Percentiles rank a stretch among this genome's conserved stretches.
Conservation (phyloP, 2,888 invertebrate genomes). For the Trissoscelio sp. region DNA sequence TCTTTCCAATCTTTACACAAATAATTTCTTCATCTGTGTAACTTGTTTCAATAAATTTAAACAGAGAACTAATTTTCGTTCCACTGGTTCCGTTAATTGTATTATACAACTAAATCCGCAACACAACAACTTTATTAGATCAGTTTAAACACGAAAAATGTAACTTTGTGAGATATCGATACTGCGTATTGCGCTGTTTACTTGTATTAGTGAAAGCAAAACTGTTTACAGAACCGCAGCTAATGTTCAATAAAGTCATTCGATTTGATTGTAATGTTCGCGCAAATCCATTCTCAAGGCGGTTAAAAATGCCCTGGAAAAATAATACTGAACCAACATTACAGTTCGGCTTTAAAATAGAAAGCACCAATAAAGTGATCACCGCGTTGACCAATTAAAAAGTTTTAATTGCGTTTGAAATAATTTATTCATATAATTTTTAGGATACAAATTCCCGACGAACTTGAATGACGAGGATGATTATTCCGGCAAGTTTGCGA, state of each 20-base stretch:
- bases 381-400: constrained; percentile 20
- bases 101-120: background rate
- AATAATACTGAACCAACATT: constrained; percentile 5
- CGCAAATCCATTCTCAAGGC: constrained; percentile 8
- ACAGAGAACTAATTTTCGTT: background rate
- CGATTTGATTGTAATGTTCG: constrained; percentile 15
- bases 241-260: constrained; percentile 16
- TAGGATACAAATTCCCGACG: constrained; percentile 56
- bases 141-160: background rate
- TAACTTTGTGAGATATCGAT: background rate
- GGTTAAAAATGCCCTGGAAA: constrained; percentile 10
- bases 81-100: background rate
- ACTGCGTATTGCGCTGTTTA: background rate
- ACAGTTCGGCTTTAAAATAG: background rate
- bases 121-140: background rate
- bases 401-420: constrained; percentile 23
- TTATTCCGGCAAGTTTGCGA: constrained; percentile 50
- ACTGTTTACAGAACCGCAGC: constrained; percentile 1
- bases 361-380: constrained; percentile 20
- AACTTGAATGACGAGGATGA: constrained; percentile 52
- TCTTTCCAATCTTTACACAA: too few species aligned
- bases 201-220: constrained; percentile 24
- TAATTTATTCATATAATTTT: constrained; percentile 38
- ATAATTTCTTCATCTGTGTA: too few species aligned
- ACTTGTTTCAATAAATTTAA: background rate